phyloP scores from a whole-genome alignment of 2,113 vertebrate species.

The Elaphurus davidianus region DNA sequence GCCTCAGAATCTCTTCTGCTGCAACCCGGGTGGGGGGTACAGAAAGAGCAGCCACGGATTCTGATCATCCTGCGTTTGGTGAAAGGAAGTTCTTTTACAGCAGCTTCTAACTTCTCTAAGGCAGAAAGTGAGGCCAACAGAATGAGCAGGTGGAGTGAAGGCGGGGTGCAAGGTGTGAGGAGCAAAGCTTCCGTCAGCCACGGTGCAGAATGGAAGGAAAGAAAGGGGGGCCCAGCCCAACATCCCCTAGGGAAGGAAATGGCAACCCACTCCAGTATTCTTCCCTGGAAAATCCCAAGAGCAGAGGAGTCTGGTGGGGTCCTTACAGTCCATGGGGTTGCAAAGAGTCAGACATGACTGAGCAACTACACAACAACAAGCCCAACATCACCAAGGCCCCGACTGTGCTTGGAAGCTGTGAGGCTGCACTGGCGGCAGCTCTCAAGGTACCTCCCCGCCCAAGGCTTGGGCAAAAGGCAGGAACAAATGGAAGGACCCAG shows the following conservation, averaged over 20 bases:
- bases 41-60: background rate
- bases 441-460: background rate
- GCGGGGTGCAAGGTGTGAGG: background rate
- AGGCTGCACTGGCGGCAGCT: background rate
- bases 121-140: background rate
- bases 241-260: background rate
- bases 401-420: rapidly evolving
- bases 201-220: rapidly evolving
- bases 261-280: background rate
- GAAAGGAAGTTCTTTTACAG: background rate
- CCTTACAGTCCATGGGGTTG: background rate
- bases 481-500: background rate
- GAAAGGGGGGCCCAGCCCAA: background rate
- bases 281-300: background rate
- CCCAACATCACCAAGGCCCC: background rate
- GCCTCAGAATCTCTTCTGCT: background rate
- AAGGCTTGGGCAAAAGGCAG: background rate
- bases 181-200: background rate
- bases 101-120: background rate
- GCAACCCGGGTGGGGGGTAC: too few relatives aligned
- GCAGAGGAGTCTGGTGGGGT: background rate
- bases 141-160: background rate
- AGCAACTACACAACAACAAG: background rate
- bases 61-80: background rate
- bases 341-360: background rate